Evolutionary conservation across 2,113 vertebrate genomes (phyloP).

Genomic region (Macrotus californicus): DNA sequence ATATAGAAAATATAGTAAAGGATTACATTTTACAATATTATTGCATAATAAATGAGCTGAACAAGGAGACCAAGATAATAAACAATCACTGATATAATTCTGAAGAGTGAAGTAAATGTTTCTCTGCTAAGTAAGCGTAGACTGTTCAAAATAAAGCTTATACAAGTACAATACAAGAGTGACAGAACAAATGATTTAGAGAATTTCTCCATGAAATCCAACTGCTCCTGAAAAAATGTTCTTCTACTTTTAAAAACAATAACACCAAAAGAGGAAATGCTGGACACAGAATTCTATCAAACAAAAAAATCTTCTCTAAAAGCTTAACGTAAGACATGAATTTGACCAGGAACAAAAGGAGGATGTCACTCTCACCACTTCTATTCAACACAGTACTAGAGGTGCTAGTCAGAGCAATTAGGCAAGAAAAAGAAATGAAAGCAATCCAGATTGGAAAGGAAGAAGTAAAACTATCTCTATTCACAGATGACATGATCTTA

Average conservation of each 20-base stretch:
- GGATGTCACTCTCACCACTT: neutral
- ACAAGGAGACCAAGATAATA: neutral
- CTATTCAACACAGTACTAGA: neutral
- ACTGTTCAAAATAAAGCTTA: neutral
- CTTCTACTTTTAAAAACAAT: conserved; percentile 19
- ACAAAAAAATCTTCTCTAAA: neutral
- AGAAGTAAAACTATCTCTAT: neutral
- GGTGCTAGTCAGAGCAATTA: neutral
- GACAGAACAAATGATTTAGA: conserved; percentile 77
- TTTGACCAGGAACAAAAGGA: neutral
- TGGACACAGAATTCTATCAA: neutral
- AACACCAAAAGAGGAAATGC: neutral
- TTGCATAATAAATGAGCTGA: neutral
- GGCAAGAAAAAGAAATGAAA: neutral
- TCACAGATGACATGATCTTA: neutral
- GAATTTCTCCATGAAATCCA: conserved; percentile 87
- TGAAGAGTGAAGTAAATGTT: neutral
- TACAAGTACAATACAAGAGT: conserved; percentile 71
- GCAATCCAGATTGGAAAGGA: neutral
- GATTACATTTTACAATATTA: neutral
- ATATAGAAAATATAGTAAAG: neutral
- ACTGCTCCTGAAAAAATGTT: conserved; percentile 76
- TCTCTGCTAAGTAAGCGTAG: neutral
- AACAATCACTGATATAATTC: neutral
- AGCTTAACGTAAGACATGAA: neutral